A percentile compares a stretch with the other conserved stretches of the same genome.
These are phyloP conservation scores for Drosophila pallidifrons DNA, from an alignment of 1,140 invertebrate genomes.

Conservation along the genomic window DNA sequence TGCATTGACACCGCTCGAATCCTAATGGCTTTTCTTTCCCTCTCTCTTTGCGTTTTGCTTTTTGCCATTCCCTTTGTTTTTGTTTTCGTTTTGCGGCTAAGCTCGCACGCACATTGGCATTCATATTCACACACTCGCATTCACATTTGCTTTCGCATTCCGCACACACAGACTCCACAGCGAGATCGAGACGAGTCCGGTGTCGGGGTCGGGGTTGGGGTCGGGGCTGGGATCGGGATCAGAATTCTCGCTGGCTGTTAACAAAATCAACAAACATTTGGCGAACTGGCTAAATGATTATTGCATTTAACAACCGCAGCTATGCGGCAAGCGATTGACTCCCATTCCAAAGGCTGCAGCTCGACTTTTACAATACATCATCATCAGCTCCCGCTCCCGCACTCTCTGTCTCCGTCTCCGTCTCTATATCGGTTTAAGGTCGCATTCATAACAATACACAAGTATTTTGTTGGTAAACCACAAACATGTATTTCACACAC, in stretches of 20 bases:
- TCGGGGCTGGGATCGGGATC: not conserved
- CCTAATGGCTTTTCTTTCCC: slow-evolving; percentile 67
- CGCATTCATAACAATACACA: too few relatives aligned
- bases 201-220: not conserved
- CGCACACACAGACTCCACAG: slow-evolving; percentile 8
- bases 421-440: too few relatives aligned
- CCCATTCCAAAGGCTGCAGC: not conserved
- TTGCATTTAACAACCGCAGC: not conserved
- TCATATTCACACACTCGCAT: not conserved
- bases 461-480: not conserved
- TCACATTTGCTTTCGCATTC: slow-evolving; percentile 1
- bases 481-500: not conserved
- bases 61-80: slow-evolving; percentile 23
- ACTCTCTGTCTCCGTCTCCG: too few relatives aligned
- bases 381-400: too few relatives aligned
- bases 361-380: not conserved
- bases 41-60: slow-evolving; percentile 3
- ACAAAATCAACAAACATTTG: slow-evolving; percentile 11
- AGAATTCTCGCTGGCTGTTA: slow-evolving; percentile 1
- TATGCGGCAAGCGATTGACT: not conserved
- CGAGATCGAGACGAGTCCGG: not conserved
- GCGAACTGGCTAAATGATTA: not conserved
- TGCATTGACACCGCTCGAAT: slow-evolving; percentile 57
- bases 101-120: slow-evolving; percentile 1
- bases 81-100: not conserved